Evolutionary conservation across 2,888 invertebrate species (phyloP).

Genomic region (Cetonia aurata): DNA sequence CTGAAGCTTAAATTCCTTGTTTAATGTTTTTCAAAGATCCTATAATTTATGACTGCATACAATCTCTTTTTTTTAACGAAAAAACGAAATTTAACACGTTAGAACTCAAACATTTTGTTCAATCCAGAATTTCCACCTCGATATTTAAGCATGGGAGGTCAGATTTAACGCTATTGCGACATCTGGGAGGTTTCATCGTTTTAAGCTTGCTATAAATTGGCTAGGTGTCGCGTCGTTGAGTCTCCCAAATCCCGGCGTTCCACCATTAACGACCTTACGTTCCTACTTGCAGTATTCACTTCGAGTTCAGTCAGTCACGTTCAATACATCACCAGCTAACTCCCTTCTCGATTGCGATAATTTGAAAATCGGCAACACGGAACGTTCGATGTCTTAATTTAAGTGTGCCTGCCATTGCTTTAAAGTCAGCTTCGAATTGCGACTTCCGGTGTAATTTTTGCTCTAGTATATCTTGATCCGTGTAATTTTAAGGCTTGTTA

Average conservation of each 20-base stretch:
- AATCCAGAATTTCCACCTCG: too few relatives aligned
- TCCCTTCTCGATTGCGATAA: constrained; percentile 15
- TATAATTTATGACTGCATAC: too few relatives aligned
- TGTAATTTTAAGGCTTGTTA: too few relatives aligned
- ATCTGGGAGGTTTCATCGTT: background rate
- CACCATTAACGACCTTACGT: constrained; percentile 1
- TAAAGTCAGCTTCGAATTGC: background rate
- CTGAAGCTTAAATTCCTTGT: background rate
- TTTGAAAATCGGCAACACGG: constrained; percentile 20
- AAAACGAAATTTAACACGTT: background rate
- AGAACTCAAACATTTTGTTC: too few relatives aligned
- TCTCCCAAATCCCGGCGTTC: constrained; percentile 4
- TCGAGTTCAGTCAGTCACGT: constrained; percentile 2
- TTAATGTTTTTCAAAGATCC: background rate
- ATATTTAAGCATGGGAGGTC: too few relatives aligned
- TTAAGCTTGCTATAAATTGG: constrained; percentile 15
- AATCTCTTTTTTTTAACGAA: background rate
- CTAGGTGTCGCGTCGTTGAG: constrained; percentile 21
- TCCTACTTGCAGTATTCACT: background rate
- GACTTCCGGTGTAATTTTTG: background rate
- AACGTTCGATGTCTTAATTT: constrained; percentile 15
- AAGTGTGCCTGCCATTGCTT: background rate
- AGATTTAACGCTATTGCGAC: too few relatives aligned
- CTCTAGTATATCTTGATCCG: too few relatives aligned
- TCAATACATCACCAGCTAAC: constrained; percentile 19